A percentile compares a stretch with the other conserved stretches of the same genome.
These are phyloP conservation scores for Eulemur mongoz DNA, from an alignment of 2,797 vertebrate species.

Conservation along the genomic window DNA sequence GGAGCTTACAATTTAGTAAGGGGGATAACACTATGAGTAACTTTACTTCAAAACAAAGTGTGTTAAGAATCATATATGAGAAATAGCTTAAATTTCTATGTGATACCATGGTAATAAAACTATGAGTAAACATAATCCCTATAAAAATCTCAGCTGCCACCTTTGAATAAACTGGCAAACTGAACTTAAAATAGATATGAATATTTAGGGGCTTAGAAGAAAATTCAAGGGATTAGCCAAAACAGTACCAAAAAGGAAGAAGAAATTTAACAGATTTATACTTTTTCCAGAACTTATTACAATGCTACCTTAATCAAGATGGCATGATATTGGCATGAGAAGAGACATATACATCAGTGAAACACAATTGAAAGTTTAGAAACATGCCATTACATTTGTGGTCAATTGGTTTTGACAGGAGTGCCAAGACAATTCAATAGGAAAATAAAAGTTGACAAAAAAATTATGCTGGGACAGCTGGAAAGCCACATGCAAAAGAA, in stretches of 20 bases:
- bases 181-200: neutral
- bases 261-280: neutral
- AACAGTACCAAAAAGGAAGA: neutral
- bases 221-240: neutral
- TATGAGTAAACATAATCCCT: neutral
- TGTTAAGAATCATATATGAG: neutral
- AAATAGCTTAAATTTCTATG: neutral
- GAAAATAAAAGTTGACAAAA: neutral
- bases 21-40: neutral
- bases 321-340: neutral
- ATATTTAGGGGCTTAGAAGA: neutral
- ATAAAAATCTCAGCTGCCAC: neutral
- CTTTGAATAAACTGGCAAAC: neutral
- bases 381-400: neutral
- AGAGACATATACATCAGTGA: neutral
- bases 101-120: neutral
- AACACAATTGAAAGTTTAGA: neutral
- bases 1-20: neutral
- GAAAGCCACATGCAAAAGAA: neutral
- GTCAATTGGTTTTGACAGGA: neutral
- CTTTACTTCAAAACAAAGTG: neutral
- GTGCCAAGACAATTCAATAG: neutral
- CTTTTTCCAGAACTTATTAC: neutral
- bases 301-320: neutral
- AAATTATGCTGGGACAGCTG: neutral